Evolutionary conservation across 1,140 invertebrate species (phyloP).

Genomic region (Camponotus pennsylvanicus): DNA sequence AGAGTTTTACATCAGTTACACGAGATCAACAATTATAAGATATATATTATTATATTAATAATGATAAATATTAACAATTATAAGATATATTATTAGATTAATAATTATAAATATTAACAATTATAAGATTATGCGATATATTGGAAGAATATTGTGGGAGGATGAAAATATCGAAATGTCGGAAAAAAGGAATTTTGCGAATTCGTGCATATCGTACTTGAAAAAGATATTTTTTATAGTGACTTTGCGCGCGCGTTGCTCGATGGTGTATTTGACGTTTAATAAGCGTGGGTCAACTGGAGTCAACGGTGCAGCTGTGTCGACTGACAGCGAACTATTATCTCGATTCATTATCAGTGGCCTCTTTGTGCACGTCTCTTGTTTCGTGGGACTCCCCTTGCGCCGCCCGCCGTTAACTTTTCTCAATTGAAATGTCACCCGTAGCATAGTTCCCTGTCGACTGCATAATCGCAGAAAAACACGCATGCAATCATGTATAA

Average conservation of each 20-base stretch:
- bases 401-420: slow-evolving; percentile 58
- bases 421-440: slow-evolving; percentile 72
- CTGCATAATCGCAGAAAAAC: neutral
- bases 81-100: neutral
- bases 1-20: neutral
- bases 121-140: neutral
- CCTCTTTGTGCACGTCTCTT: slow-evolving; percentile 48
- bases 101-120: neutral
- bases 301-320: slow-evolving; percentile 75
- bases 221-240: slow-evolving; percentile 3
- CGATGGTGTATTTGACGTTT: slow-evolving; percentile 65
- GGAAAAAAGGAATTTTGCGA: neutral
- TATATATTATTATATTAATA: no score
- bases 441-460: neutral
- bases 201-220: neutral
- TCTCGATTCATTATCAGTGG: slow-evolving; percentile 74
- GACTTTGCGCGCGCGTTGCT: neutral
- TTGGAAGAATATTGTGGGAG: neutral
- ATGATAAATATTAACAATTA: neutral
- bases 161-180: no score
- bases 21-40: neutral
- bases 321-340: slow-evolving; percentile 62
- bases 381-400: slow-evolving; percentile 25
- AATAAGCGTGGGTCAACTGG: slow-evolving; percentile 76
- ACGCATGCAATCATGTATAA: neutral